Evolutionary conservation across 2,113 vertebrate genomes (phyloP).

Genomic region (Okapia johnstoni): DNA sequence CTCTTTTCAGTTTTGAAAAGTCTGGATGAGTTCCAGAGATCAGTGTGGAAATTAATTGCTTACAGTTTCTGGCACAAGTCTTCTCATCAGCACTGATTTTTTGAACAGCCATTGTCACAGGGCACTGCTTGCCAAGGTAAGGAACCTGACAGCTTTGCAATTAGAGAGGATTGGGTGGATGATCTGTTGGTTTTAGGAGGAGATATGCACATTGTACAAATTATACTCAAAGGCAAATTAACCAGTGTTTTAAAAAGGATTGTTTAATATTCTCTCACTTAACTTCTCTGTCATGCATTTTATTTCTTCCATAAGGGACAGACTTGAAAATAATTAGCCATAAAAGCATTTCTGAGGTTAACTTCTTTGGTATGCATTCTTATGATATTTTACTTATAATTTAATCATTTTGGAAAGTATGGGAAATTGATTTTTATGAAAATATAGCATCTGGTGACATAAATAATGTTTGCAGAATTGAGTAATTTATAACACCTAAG

Average conservation of each 20-base stretch:
- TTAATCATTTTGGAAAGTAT: slow-evolving; percentile 43
- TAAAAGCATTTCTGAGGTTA: slow-evolving; percentile 24
- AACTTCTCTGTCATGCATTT: neutral
- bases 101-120: slow-evolving; percentile 32
- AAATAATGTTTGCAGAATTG: slow-evolving; percentile 20
- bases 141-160: slow-evolving; percentile 39
- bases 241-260: neutral
- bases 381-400: neutral
- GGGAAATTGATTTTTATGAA: slow-evolving; percentile 51
- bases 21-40: slow-evolving; percentile 69
- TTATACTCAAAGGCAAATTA: neutral
- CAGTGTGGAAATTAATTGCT: slow-evolving; percentile 76
- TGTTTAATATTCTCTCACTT: slow-evolving; percentile 13
- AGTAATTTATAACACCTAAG: slow-evolving; percentile 26
- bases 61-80: slow-evolving; percentile 62
- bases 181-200: neutral
- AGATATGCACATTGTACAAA: slow-evolving; percentile 4
- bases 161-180: neutral
- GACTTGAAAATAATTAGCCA: neutral
- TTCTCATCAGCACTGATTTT: slow-evolving; percentile 67
- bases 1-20: slow-evolving; percentile 53
- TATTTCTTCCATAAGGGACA: neutral
- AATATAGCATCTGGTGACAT: slow-evolving; percentile 25
- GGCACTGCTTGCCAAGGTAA: slow-evolving; percentile 22
- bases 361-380: neutral